Evolutionary conservation across 2,888 invertebrate species (phyloP), one percentile per base, ranked within the genome.

Genomic region (Ornithoptera priamus): DNA sequence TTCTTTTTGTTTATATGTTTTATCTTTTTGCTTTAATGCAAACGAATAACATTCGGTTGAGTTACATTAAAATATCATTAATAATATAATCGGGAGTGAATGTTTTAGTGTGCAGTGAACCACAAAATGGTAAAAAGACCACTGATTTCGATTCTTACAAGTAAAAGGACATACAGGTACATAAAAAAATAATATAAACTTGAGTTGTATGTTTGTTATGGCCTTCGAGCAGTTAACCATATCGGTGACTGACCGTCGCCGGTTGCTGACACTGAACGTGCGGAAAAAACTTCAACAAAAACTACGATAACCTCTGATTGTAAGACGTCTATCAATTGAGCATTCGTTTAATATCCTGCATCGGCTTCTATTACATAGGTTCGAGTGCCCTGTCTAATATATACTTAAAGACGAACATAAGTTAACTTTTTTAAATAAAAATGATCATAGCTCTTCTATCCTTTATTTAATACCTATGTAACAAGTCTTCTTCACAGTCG

Each of bases 181-280:
- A 46, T 46, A 46, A 46, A 46, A 46, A 46, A 46, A 30, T 46
- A 8, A 46, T 46, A 46, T 6, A 15, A 46, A 15, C 53, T 17
- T 53, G 22, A 62, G 18, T 61, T 12, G 42, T 67, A 17, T 81
- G 82, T 83, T 83, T 83, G 80, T 76, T 75, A 75, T 80, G 84
- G 80, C 87, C 86, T 86, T 85, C 85, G 78, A 80, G 72, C 81
- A 80, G 75, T 78, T 81, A 79, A 84, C 81, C 85, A 83, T 81
- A 77, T 78, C 85, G 88, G 89, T 88, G 86, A 89, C 73, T 88
- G 89, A 88, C 89, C 88, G 85, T 77, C 75, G 77, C 73, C 81
- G 87, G 87, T 87, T 88, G 86, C 85, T 87, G 86, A 87, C 86
- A 83, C 79, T 75, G 76, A 73, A 76, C 75, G 78, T 78, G 80